Conservation (phyloP, 53 echinoderm and acorn worm genomes). For the Temnopleurus reevesii region DNA sequence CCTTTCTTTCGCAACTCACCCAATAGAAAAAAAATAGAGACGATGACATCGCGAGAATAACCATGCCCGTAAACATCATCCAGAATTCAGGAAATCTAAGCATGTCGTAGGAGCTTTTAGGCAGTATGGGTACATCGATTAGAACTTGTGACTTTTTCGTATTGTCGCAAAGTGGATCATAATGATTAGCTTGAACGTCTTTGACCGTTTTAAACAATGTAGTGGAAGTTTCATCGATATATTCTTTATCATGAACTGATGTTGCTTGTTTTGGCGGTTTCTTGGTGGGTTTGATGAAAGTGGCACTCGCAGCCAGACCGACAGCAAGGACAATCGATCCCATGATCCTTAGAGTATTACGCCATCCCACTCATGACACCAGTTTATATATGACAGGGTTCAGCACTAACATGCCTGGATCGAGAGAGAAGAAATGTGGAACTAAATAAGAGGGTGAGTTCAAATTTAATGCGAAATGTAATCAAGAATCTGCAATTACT, state of each 20-base stretch:
- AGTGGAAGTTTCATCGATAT: too few species aligned
- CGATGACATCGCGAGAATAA: background rate
- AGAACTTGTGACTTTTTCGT: background rate
- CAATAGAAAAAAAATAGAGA: background rate
- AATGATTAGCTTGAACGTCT: background rate
- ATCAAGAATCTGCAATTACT: too few species aligned
- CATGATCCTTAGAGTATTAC: slow-evolving; percentile 16
- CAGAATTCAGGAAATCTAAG: slow-evolving; percentile 20
- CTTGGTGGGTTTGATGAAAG: background rate
- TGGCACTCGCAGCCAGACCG: background rate
- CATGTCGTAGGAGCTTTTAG: background rate
- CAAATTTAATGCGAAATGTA: too few species aligned
- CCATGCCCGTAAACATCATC: background rate
- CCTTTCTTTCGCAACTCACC: background rate
- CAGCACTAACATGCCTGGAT: background rate
- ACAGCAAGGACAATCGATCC: background rate
- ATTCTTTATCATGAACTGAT: background rate
- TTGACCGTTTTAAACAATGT: too few species aligned
- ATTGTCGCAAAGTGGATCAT: background rate
- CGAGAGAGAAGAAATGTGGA: background rate
- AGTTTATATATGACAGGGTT: background rate
- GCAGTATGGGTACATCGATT: background rate
- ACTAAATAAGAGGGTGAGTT: too few species aligned
- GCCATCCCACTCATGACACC: slow-evolving; percentile 34
- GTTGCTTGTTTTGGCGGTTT: background rate